Conservation (phyloP, 2,888 invertebrate genomes). For the Tuta absoluta region DNA sequence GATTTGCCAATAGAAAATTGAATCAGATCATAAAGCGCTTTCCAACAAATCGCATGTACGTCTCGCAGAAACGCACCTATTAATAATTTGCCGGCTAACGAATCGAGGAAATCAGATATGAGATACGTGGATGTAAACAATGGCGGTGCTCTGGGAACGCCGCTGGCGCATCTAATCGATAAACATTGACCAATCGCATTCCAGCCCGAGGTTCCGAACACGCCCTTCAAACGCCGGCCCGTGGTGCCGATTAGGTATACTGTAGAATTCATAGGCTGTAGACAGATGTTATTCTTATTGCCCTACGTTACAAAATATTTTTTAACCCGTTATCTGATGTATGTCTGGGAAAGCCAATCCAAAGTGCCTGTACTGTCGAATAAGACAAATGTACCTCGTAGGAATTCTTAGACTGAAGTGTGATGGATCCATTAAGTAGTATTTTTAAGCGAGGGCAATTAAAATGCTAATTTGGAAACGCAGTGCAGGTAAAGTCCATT, state of each 20-base stretch:
- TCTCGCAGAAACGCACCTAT: conserved; percentile 15
- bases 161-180: conserved; percentile 66
- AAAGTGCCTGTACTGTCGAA: no score
- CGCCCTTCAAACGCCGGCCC: conserved; percentile 32
- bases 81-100: conserved; percentile 18
- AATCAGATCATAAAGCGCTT: not conserved
- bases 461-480: no score
- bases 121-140: conserved; percentile 43
- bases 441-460: no score
- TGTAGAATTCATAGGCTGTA: conserved; percentile 34
- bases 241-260: conserved; percentile 33
- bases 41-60: not conserved
- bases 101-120: conserved; percentile 34
- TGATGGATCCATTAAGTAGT: no score
- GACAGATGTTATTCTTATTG: not conserved
- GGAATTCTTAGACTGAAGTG: no score
- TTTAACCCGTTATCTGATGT: no score
- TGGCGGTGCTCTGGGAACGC: conserved; percentile 51
- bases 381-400: no score
- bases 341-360: no score
- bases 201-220: conserved; percentile 41
- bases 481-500: no score
- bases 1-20: no score
- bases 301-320: not conserved
- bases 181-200: conserved; percentile 65